phyloP scores from a whole-genome alignment of 2,113 vertebrate species.

The Agelaius tricolor region DNA sequence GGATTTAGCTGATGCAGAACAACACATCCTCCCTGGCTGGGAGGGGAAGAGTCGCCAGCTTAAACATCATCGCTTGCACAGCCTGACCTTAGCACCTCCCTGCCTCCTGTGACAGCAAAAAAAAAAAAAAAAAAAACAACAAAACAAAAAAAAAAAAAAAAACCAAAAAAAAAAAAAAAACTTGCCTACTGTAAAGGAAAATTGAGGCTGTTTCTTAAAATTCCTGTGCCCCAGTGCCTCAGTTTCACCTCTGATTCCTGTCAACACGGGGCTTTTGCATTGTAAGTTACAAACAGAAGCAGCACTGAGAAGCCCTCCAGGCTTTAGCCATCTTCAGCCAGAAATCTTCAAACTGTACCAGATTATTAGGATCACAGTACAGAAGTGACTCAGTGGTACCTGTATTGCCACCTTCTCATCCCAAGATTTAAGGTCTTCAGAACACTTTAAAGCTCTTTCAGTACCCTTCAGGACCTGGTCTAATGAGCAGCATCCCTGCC shows the following conservation, averaged over 20 bases:
- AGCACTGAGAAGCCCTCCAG: background rate
- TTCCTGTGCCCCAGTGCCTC: no score
- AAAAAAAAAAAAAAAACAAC: background rate
- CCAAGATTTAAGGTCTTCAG: background rate
- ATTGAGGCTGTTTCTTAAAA: background rate
- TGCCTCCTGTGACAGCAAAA: background rate
- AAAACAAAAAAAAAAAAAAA: no score
- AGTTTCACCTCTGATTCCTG: background rate
- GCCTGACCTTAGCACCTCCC: background rate
- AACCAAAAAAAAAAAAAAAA: background rate
- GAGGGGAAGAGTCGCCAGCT: background rate
- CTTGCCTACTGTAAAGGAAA: background rate
- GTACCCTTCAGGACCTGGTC: background rate
- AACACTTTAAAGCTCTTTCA: background rate
- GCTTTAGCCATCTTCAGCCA: background rate
- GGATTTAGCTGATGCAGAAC: background rate
- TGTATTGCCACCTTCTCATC: background rate
- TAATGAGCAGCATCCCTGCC: background rate
- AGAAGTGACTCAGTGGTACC: no score
- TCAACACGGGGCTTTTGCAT: rapidly evolving
- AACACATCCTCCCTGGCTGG: background rate
- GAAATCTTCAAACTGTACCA: background rate
- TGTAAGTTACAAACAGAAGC: background rate
- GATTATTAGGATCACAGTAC: rapidly evolving
- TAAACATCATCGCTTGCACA: background rate